A percentile compares a stretch with the other conserved stretches of the same genome.
Evolutionary conservation across 2,113 vertebrate genomes (phyloP).

Genomic region (Megaleporinus macrocephalus): DNA sequence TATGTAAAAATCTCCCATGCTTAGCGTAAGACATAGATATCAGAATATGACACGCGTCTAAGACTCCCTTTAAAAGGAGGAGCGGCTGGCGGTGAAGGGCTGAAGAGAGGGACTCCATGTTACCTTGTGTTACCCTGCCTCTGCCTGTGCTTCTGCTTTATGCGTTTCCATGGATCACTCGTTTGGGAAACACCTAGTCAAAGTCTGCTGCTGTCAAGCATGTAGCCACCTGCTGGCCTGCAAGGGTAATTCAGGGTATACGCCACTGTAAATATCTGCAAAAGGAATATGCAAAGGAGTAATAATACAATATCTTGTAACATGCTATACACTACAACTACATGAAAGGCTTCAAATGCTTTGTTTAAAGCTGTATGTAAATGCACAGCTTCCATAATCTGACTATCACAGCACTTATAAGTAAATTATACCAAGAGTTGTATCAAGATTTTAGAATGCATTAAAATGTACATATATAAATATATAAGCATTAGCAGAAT

Average conservation of each 20-base stretch:
- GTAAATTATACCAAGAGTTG: too few species aligned
- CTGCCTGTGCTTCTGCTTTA: conserved; percentile 3
- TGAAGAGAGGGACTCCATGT: conserved; percentile 40
- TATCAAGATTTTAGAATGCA: too few species aligned
- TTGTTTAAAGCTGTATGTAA: background rate
- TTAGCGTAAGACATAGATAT: background rate
- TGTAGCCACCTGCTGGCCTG: conserved; percentile 64
- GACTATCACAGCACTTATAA: too few species aligned
- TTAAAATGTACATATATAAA: too few species aligned
- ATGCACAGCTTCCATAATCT: too few species aligned
- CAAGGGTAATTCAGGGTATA: conserved; percentile 3
- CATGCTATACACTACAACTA: too few species aligned
- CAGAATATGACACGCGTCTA: background rate
- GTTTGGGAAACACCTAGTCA: conserved; percentile 82
- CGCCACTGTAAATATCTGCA: background rate
- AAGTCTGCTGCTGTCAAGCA: conserved; percentile 42
- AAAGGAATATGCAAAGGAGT: background rate
- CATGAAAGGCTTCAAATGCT: too few species aligned
- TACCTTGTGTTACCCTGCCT: conserved; percentile 39
- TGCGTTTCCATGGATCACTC: conserved; percentile 60
- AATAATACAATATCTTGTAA: background rate
- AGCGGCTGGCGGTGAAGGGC: background rate
- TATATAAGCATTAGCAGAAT: too few species aligned
- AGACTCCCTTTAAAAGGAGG: background rate
- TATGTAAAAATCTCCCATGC: background rate